phyloP scores from a whole-genome alignment of 2,113 vertebrate species.

The Anarrhichthys ocellatus region DNA sequence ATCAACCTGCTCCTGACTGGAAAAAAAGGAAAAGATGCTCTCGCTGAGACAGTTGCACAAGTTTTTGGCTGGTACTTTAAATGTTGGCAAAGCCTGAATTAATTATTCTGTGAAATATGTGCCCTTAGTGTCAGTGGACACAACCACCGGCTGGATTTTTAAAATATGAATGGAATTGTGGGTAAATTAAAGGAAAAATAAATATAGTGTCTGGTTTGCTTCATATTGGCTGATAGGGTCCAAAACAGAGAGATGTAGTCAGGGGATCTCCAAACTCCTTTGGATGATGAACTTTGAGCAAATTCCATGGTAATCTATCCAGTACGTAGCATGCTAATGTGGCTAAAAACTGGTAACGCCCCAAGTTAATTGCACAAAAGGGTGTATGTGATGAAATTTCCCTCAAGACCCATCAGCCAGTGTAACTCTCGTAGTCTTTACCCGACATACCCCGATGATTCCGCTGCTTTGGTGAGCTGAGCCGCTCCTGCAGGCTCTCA shows the following conservation, averaged over 20 bases:
- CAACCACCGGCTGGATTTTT: neutral
- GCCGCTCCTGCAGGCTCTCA: constrained; percentile 58
- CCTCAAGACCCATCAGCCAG: constrained; percentile 16
- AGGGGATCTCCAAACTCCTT: neutral
- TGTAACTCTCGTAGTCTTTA: constrained; percentile 17
- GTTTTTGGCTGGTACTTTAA: constrained; percentile 6
- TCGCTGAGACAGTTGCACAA: constrained; percentile 2
- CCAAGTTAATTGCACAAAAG: constrained; percentile 6
- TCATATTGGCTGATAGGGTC: neutral
- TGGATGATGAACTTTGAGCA: neutral
- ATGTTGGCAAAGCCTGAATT: constrained; percentile 1
- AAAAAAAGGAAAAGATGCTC: constrained; percentile 17
- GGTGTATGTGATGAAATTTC: neutral
- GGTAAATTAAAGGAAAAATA: constrained; percentile 19
- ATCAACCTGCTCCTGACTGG: constrained; percentile 26
- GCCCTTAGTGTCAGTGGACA: neutral
- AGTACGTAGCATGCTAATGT: neutral
- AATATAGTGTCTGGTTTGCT: neutral
- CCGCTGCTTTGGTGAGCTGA: constrained; percentile 37
- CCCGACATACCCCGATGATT: constrained; percentile 58
- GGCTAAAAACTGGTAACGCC: neutral
- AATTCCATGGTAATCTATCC: neutral
- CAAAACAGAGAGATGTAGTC: neutral
- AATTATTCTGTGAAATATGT: constrained; percentile 7
- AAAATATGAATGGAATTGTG: neutral